Percentiles rank a stretch among this genome's conserved stretches.
Conservation (phyloP, 2,113 vertebrate genomes). For the Erythrocercus mccallii region DNA sequence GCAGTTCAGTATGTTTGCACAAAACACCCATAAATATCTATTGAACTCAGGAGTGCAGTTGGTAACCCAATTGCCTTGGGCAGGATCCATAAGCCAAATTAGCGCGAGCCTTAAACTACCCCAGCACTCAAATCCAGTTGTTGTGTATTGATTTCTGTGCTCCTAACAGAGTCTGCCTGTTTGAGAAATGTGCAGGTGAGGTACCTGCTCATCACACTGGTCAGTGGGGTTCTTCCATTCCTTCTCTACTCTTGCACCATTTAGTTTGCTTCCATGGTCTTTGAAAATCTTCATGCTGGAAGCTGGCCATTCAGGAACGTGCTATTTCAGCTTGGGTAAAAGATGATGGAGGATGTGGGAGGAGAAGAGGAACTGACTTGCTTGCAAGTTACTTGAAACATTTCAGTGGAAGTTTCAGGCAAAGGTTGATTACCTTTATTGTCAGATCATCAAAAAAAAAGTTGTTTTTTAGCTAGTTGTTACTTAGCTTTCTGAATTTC, state of each 20-base stretch:
- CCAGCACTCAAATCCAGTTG: neutral
- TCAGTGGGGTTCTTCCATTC: neutral
- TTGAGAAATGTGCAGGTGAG: neutral
- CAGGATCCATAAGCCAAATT: neutral
- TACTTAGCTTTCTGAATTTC: neutral
- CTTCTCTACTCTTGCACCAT: neutral
- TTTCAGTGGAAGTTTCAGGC: neutral
- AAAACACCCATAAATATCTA: neutral
- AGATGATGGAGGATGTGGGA: neutral
- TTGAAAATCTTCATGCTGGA: neutral
- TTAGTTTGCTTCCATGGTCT: neutral
- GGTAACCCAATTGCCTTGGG: neutral
- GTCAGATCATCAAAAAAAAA: neutral
- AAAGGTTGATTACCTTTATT: neutral
- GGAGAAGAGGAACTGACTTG: neutral
- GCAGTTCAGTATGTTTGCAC: neutral
- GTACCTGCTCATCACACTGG: neutral
- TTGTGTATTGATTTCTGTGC: neutral
- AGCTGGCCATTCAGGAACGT: fast-evolving
- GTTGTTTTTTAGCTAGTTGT: neutral
- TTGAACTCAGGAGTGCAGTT: neutral
- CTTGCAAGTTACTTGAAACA: neutral
- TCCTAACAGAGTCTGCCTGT: neutral
- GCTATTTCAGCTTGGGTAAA: neutral
- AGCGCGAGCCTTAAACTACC: neutral